Evolutionary conservation across 2,888 invertebrate genomes (phyloP).

Genomic region (Baronia brevicornis): DNA sequence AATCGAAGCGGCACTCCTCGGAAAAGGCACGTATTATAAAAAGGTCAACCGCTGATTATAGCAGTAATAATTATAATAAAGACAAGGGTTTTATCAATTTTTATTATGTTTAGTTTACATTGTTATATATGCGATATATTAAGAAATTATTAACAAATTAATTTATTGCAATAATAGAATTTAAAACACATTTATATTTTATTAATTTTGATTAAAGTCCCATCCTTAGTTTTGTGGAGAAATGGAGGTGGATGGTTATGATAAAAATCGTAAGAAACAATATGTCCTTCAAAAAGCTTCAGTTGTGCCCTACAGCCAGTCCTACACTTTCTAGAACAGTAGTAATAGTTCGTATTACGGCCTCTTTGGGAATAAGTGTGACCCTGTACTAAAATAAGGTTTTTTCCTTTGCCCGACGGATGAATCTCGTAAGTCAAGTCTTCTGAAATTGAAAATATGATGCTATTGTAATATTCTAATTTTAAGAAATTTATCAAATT

Average conservation of each 20-base stretch:
- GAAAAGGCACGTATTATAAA: too few relatives aligned
- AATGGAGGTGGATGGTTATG: conserved; percentile 19
- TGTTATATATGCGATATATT: too few relatives aligned
- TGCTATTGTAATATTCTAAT: background rate
- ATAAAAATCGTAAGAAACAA: conserved; percentile 10
- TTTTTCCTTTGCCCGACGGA: conserved; percentile 14
- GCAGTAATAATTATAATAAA: too few relatives aligned
- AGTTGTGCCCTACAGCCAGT: conserved; percentile 20
- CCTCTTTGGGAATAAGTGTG: conserved; percentile 23
- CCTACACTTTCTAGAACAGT: conserved; percentile 24
- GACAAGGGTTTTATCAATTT: too few relatives aligned
- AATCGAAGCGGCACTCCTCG: too few relatives aligned
- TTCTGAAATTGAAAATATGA: conserved; percentile 17
- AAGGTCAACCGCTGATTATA: too few relatives aligned
- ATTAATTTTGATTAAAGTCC: conserved; percentile 3
- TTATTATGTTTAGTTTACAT: too few relatives aligned
- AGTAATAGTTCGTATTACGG: conserved; percentile 20
- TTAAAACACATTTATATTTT: background rate
- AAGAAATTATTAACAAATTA: too few relatives aligned
- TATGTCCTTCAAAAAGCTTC: conserved; percentile 9
- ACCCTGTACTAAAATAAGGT: conserved; percentile 17
- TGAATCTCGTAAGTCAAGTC: conserved; percentile 11
- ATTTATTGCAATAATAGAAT: background rate
- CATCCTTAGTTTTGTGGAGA: background rate
- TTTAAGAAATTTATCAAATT: background rate